Base-by-base conservation (phyloP, 2,797 vertebrate species). In the Stomatorhinus walkeri region DNA sequence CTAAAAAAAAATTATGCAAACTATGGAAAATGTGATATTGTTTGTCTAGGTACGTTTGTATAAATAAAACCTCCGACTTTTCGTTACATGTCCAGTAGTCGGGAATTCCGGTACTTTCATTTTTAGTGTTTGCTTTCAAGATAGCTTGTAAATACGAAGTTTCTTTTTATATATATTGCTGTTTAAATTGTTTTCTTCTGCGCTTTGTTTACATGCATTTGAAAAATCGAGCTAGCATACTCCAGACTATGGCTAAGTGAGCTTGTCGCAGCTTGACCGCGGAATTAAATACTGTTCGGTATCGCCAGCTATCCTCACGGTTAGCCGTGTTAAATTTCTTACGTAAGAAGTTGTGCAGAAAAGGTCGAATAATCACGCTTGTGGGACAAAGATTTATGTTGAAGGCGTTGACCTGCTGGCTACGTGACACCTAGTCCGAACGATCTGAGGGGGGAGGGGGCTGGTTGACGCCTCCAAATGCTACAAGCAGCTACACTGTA, bases 341-440 rank as follows among this genome's bases (percentile, higher is more conserved):
- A 76, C 6, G 6, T 43, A 79, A 79, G 16, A 19, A 79, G 40
- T 43, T 43, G 5, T 43, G 19, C 14, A 79, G 32, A 81, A 81
- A 81, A 16, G 48, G 22, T 51, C 48, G 83, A 16, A 49, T 49
- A 14, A 24, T 49, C 12, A 22, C 9, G 22, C 46, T 22, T 6
- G n/a, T 85, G 48, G 46, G 83, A 85, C 83, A 51, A 85, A 85
- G 83, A 85, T 85, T 85, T 51, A 85, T 85, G 83, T 24, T 10
- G n/a, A 46, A 85, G 83, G 83, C 83, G 83, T 28, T 85, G 83
- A 85, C 48, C 83, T 52, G 12, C 83, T 85, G 43, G n/a, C 22
- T 85, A 85, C 83, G 48, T 85, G 88, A 88, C 89, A 89, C 91
- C 89, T 93, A 94, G 94, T 94, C 95, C 94, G 91, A 43, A 22